Conservation (phyloP, 2,888 invertebrate genomes). For the Adineta ricciae region DNA sequence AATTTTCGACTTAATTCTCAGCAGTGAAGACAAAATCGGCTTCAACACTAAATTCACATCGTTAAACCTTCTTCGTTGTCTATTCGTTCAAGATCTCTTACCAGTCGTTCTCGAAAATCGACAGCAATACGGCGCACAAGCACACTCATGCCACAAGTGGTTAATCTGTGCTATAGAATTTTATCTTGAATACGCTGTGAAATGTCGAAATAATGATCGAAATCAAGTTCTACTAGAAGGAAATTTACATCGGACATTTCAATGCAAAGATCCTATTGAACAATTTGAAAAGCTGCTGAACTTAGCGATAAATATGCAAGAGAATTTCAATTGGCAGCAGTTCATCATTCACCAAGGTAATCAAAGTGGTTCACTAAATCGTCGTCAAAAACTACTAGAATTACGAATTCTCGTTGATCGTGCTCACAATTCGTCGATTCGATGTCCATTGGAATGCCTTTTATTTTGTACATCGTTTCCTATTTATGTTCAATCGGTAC, state of each 20-base stretch:
- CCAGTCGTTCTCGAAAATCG: background rate
- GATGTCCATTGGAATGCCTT: conserved; percentile 8
- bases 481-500: background rate
- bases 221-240: background rate
- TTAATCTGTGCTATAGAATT: background rate
- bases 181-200: background rate
- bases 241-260: background rate
- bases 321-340: background rate
- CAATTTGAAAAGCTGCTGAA: background rate
- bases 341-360: background rate
- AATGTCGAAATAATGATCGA: background rate
- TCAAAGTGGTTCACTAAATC: background rate
- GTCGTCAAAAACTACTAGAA: background rate
- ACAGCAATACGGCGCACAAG: background rate
- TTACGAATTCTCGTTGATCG: background rate
- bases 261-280: background rate
- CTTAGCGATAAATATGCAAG: background rate
- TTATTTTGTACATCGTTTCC: conserved; percentile 15
- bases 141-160: background rate
- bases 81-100: background rate
- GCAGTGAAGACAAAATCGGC: background rate
- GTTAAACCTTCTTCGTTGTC: background rate
- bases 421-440: background rate
- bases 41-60: background rate
- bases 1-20: background rate